These are phyloP conservation scores for Nemopilema nomurai DNA, from an alignment of 30 jellyfish, hydroid and myxozoan genomes.

Conservation along the genomic window DNA sequence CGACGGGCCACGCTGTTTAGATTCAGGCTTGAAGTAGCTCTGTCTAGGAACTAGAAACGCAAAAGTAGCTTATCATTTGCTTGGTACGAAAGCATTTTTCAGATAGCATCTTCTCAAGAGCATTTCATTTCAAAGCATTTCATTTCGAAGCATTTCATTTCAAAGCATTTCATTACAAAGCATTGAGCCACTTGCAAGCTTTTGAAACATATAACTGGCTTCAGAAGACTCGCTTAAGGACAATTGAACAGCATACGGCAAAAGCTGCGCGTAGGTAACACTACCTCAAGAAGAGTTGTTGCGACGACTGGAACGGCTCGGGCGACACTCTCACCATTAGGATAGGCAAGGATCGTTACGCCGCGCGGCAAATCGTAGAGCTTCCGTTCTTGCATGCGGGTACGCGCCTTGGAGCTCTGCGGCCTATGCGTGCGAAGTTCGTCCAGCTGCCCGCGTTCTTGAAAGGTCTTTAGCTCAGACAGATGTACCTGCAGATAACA, in stretches of 20 bases:
- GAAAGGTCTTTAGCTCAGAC: constrained; percentile 72
- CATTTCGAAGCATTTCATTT: too few relatives aligned
- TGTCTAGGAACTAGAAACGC: constrained; percentile 66
- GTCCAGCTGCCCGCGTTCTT: constrained; percentile 46
- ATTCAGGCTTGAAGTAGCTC: constrained; percentile 67
- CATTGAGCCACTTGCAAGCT: too few relatives aligned
- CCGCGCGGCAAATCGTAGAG: constrained; percentile 89
- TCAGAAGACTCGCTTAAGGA: too few relatives aligned
- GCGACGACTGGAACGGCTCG: constrained; percentile 72
- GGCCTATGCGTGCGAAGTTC: constrained; percentile 24
- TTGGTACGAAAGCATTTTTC: too few relatives aligned
- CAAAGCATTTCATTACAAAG: too few relatives aligned
- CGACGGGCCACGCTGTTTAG: constrained; percentile 86
- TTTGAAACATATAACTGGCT: too few relatives aligned
- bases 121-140: too few relatives aligned
- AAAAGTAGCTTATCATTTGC: not conserved
- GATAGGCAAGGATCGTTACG: constrained; percentile 64
- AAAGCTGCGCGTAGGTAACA: too few relatives aligned
- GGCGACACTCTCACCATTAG: constrained; percentile 73
- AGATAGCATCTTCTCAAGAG: too few relatives aligned
- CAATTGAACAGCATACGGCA: too few relatives aligned
- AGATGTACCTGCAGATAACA: constrained; percentile 57
- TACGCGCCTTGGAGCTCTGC: constrained; percentile 14
- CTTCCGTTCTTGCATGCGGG: constrained; percentile 47
- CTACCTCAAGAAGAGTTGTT: constrained; percentile 75